Base-by-base conservation (phyloP, 2,888 invertebrate genomes). In the Thyatira batis region DNA sequence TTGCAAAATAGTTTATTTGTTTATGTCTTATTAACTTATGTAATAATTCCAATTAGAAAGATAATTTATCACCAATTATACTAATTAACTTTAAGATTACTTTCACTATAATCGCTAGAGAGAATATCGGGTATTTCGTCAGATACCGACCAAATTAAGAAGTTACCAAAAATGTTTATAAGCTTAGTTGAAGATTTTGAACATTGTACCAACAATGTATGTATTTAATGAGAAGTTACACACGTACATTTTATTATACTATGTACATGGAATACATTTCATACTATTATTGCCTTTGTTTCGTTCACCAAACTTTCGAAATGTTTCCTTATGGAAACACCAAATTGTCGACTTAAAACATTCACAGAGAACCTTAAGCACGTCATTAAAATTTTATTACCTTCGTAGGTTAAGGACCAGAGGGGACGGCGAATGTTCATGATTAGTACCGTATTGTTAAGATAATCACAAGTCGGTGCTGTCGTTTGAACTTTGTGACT, bases 391-490 rank as follows among this genome's bases (percentile, higher is more conserved):
- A 28, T 56, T 53, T 56, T 49, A 56, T 56, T 56, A 49, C 53
- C 30, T 51, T 53, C 30, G 50, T 51, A 51, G 56, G 59, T 54
- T 23, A 48, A 51, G 20, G 48, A 30, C 13, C 49, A 39, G 49
- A 46, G 55, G 53, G 39, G 49, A 51, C 53, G 30, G 49, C 51
- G 53, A 53, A 54, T 59, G 56, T 56, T 56, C 57, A 51, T 55
- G 56, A 59, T 61, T 59, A 63, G 59, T 59, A 52, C 54, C 43
- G 21, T 49, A 51, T 43, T 54, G 49, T 54, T 46, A 33, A 51
- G 53, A 56, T 58, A 56, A 61, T 56, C 45, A 51, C 51, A 20
- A 57, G 54, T 54, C 54, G 48, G 48, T 39, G 20, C 20, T 27
- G 39, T 28, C 54, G 51, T 52, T 48, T 49, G 53, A 53, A 56